These are phyloP conservation scores for Catotricha subobsoleta DNA, from an alignment of 2,888 invertebrate species.

Conservation along the genomic window DNA sequence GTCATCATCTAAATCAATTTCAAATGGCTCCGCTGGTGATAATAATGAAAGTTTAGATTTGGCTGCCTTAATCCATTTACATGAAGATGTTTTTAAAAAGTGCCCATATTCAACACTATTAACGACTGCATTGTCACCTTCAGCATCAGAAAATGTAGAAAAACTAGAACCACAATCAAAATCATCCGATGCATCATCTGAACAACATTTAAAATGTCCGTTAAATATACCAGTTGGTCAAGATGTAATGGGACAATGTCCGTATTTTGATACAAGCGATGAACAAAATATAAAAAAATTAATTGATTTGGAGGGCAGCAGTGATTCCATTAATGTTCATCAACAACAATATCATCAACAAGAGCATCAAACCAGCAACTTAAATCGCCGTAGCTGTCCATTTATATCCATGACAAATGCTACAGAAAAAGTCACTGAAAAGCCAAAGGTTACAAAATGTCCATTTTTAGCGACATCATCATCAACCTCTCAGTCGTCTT, in stretches of 20 bases:
- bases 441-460: slow-evolving; percentile 8
- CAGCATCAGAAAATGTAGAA: slow-evolving; percentile 19
- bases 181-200: not conserved
- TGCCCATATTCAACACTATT: slow-evolving; percentile 29
- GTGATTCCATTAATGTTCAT: slow-evolving; percentile 2
- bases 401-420: not conserved
- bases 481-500: slow-evolving; percentile 15
- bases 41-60: no score
- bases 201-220: slow-evolving; percentile 23
- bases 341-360: slow-evolving; percentile 12
- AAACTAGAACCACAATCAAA: slow-evolving; percentile 5
- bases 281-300: slow-evolving; percentile 16
- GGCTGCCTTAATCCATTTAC: slow-evolving; percentile 24
- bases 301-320: not conserved
- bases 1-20: not conserved
- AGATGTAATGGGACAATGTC: slow-evolving; percentile 40
- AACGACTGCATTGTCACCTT: no score
- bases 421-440: no score
- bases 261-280: slow-evolving; percentile 30
- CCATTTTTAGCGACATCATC: slow-evolving; percentile 10
- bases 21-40: no score
- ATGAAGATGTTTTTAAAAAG: slow-evolving; percentile 24
- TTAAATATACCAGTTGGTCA: slow-evolving; percentile 33
- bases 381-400: not conserved
- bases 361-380: slow-evolving; percentile 15